Evolutionary conservation across 2,797 vertebrate genomes (phyloP), one percentile per base, ranked within the genome.

Genomic region (Ibycter americanus): DNA sequence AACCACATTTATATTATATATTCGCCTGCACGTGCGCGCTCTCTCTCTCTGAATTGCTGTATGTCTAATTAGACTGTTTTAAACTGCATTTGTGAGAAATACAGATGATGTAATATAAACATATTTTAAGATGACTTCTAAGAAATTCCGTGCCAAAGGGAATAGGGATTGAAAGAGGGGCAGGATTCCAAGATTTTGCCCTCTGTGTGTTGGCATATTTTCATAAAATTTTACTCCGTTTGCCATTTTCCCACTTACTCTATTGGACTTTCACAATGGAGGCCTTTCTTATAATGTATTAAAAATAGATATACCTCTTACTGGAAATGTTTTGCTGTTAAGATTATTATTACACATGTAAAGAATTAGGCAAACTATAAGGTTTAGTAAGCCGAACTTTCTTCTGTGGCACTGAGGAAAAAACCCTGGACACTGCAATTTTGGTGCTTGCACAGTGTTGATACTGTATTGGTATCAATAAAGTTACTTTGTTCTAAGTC

Each of bases 401-500:
- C 19, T 82, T 79, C 1, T 1, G 5, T 58, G 31, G 26, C 56
- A 87, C 42, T 90, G 65, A 83, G 27, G 89, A 94, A 67, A 84
- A 54, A 49, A 66, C 6, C 40, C 56, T 76, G 76, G 59, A 78
- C n/a, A 82, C 34, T 66, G 32, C 59, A 95, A 68, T 31, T 20
- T 68, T 93, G 70, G 73, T 77, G 91, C 79, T 90, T 44, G 42
- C 42, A 44, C 42, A 44, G 18, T 44, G 17, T 44, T 44, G 42
- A 87, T 83, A 70, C 26, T 66, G 32, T 78, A 44, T 59, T 92
- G 84, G 20, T 73, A 54, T 93, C 51, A 96, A 80, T 89, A 95
- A 93, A 89, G 51, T 34, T 36, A 61, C 67, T 76, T 76, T 80
- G 21, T 49, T 94, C 96, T 91, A 79, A 90, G 68, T 88, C 25